A percentile compares a stretch with the other conserved stretches of the same genome.
These are phyloP conservation scores for Acanthaster planci DNA, from an alignment of 35 echinoderm and acorn worm species.

Conservation along the genomic window DNA sequence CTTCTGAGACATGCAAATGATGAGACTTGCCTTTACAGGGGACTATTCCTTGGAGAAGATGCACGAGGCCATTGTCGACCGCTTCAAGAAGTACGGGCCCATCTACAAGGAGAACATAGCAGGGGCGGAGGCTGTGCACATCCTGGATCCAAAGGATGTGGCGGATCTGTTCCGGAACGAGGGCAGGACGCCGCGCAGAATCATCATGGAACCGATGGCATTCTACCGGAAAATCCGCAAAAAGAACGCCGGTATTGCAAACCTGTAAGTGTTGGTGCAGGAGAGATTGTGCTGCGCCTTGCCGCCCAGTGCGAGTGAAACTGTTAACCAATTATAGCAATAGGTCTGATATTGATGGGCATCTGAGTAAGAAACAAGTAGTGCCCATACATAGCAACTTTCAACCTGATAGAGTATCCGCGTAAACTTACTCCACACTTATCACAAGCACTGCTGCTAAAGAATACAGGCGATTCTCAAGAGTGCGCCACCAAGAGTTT, in stretches of 20 bases:
- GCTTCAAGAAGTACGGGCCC: conserved; percentile 83
- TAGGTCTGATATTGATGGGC: no score
- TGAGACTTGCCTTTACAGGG: conserved; percentile 47
- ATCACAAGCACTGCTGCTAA: no score
- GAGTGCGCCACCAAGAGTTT: no score
- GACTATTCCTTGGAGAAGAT: conserved; percentile 79
- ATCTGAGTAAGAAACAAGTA: no score
- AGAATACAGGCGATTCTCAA: no score
- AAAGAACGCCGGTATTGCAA: conserved; percentile 81
- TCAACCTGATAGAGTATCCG: no score
- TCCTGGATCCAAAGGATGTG: conserved; percentile 86
- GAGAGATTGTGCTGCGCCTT: no score
- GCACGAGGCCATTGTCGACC: conserved; percentile 87
- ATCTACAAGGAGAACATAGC: conserved; percentile 90
- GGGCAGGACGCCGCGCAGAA: conserved; percentile 64
- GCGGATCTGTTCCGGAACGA: conserved; percentile 72
- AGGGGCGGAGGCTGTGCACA: conserved; percentile 76
- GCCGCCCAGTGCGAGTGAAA: no score
- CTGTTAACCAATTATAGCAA: no score
- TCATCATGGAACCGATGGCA: conserved; percentile 76
- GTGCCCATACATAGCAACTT: no score
- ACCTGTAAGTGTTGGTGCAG: conserved; percentile 64
- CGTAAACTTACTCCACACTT: no score
- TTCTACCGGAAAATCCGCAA: conserved; percentile 65
- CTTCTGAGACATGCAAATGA: neutral